Conservation (phyloP, 2,113 vertebrate species). For the Notothenia rossii region DNA sequence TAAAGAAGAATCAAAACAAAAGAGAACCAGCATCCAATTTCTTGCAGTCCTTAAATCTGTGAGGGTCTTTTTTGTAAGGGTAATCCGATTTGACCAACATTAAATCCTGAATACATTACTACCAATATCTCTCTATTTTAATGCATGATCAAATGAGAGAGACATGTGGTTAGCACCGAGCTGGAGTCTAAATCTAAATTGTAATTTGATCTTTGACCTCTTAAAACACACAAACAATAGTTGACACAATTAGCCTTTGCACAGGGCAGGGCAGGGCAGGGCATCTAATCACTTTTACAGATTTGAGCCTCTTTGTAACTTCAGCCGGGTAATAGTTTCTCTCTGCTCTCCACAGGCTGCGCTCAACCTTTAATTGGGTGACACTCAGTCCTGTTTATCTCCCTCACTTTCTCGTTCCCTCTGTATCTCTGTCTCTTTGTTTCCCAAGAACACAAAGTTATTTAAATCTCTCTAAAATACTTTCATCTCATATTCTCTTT, state of each 20-base stretch:
- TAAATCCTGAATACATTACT: too few species aligned
- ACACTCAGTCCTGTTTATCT: constrained; percentile 63
- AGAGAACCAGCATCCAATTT: too few species aligned
- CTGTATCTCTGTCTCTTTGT: constrained; percentile 39
- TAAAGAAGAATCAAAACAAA: too few species aligned
- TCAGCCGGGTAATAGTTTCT: constrained; percentile 65
- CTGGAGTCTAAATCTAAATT: constrained; percentile 11
- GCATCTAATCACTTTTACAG: constrained; percentile 66
- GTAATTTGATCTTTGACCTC: constrained; percentile 29
- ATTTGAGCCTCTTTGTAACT: constrained; percentile 59
- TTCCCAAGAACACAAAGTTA: constrained; percentile 75
- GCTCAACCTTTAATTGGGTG: constrained; percentile 77
- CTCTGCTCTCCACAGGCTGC: constrained; percentile 62
- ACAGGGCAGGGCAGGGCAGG: background rate
- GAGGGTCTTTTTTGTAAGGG: too few species aligned
- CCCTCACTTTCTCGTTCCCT: constrained; percentile 28
- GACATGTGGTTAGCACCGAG: too few species aligned
- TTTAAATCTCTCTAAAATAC: constrained; percentile 79
- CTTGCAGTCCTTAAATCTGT: too few species aligned
- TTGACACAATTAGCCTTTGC: constrained; percentile 36
- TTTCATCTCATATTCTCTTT: constrained; percentile 86
- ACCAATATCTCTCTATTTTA: too few species aligned
- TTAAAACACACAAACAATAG: constrained; percentile 40
- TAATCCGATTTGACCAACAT: too few species aligned
- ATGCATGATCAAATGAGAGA: too few species aligned